A percentile compares a stretch with the other conserved stretches of the same genome.
These are phyloP conservation scores for Papilio glaucus DNA, from an alignment of 1,140 invertebrate species.

Conservation along the genomic window DNA sequence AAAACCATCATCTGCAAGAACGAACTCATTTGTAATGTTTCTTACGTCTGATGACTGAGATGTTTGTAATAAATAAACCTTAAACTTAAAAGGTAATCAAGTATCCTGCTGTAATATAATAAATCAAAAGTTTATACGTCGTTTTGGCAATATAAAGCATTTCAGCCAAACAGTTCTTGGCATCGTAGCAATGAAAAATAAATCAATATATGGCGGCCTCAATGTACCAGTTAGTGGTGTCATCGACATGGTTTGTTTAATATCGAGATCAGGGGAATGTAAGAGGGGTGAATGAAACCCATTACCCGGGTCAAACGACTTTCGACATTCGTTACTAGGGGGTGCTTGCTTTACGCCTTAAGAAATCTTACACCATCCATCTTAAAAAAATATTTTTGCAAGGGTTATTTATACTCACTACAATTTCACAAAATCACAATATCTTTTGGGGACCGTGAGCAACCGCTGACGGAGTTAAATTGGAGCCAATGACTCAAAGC, in stretches of 20 bases:
- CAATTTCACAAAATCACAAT: background rate
- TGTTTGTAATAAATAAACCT: background rate
- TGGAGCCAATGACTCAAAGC: conserved; percentile 5
- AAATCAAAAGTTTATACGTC: background rate
- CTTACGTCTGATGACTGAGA: too few species aligned
- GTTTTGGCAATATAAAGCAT: background rate
- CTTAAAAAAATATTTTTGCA: background rate
- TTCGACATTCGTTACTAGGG: background rate
- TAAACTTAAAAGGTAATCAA: background rate
- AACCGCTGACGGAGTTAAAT: conserved; percentile 1
- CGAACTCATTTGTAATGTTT: too few species aligned
- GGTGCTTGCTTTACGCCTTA: background rate
- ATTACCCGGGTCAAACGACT: conserved; percentile 16
- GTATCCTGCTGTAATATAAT: background rate
- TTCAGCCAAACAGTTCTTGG: conserved; percentile 23
- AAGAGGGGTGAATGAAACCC: conserved; percentile 12
- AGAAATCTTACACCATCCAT: background rate
- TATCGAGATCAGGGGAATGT: conserved; percentile 16
- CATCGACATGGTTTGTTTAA: conserved; percentile 30
- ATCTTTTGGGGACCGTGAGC: background rate
- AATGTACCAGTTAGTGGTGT: conserved; percentile 12
- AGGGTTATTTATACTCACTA: background rate
- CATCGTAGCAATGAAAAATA: conserved; percentile 24
- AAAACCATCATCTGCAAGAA: too few species aligned
- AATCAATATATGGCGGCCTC: conserved; percentile 28